These are phyloP conservation scores for Eubasilissa splendida DNA, from an alignment of 2,888 invertebrate species.

Conservation along the genomic window DNA sequence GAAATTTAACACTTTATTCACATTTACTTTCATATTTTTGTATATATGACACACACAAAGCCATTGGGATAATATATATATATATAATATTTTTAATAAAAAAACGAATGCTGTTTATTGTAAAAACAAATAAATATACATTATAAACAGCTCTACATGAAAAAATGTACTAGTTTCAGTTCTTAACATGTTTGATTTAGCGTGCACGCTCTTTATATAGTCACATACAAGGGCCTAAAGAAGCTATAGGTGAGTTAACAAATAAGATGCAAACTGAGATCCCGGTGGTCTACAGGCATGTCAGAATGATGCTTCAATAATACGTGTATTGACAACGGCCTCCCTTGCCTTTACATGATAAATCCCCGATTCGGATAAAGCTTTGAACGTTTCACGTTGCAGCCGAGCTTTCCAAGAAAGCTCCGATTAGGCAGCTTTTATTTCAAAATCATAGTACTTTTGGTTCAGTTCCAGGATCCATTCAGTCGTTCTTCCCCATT, in stretches of 20 bases:
- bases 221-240: too few species aligned
- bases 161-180: too few species aligned
- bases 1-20: too few species aligned
- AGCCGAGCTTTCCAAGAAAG: conserved; percentile 44
- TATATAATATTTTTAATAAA: too few species aligned
- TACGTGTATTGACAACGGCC: conserved; percentile 55
- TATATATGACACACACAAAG: too few species aligned
- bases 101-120: too few species aligned
- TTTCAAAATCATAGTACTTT: conserved; percentile 37
- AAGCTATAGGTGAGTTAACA: conserved; percentile 2
- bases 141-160: too few species aligned
- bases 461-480: conserved; percentile 5
- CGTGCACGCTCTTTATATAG: too few species aligned
- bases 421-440: conserved; percentile 41
- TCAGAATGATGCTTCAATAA: conserved; percentile 49
- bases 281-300: conserved; percentile 46
- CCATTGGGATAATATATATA: too few species aligned
- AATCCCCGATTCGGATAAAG: conserved; percentile 35
- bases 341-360: conserved; percentile 40
- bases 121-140: too few species aligned
- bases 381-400: conserved; percentile 42
- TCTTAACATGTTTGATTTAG: too few species aligned
- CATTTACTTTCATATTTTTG: too few species aligned
- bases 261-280: conserved; percentile 28
- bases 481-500: conserved; percentile 46